Evolutionary conservation across 2,888 invertebrate species (phyloP).

Genomic region (Timandra comae): DNA sequence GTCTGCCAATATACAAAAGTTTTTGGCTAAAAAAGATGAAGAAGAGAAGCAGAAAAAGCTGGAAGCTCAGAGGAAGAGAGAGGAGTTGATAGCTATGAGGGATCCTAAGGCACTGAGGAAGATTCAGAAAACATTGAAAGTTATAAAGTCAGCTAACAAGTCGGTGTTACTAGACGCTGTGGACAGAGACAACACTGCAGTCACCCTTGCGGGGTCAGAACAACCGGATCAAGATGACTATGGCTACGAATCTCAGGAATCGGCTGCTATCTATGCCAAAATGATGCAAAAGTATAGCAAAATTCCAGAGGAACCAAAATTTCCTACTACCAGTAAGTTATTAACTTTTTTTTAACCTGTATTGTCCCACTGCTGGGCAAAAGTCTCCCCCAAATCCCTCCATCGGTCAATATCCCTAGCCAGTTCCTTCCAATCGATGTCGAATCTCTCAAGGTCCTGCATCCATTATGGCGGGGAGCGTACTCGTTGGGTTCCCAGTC

Average conservation of each 20-base stretch:
- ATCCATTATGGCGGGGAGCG: too few species aligned
- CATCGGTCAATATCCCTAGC: too few species aligned
- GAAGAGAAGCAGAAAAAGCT: constrained; percentile 82
- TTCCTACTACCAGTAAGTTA: constrained; percentile 72
- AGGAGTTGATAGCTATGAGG: constrained; percentile 79
- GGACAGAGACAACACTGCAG: constrained; percentile 84
- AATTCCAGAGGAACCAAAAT: constrained; percentile 84
- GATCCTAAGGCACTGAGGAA: constrained; percentile 85
- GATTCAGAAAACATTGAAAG: constrained; percentile 87
- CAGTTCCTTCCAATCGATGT: too few species aligned
- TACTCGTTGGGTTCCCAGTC: too few species aligned
- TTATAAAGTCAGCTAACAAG: constrained; percentile 93
- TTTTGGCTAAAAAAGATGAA: constrained; percentile 87
- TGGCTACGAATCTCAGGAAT: constrained; percentile 91
- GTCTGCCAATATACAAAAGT: constrained; percentile 88
- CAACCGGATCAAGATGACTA: constrained; percentile 95
- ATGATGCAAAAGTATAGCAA: constrained; percentile 89
- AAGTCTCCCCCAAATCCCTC: too few species aligned
- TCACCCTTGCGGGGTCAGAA: constrained; percentile 83
- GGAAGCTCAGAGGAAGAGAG: constrained; percentile 80
- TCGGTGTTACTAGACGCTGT: constrained; percentile 89
- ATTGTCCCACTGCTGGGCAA: too few species aligned
- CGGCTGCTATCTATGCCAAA: constrained; percentile 87
- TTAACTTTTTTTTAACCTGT: too few species aligned
- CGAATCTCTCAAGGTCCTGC: too few species aligned